These are phyloP conservation scores for Syngnathus typhle DNA, from an alignment of 2,113 vertebrate species.

Conservation along the genomic window DNA sequence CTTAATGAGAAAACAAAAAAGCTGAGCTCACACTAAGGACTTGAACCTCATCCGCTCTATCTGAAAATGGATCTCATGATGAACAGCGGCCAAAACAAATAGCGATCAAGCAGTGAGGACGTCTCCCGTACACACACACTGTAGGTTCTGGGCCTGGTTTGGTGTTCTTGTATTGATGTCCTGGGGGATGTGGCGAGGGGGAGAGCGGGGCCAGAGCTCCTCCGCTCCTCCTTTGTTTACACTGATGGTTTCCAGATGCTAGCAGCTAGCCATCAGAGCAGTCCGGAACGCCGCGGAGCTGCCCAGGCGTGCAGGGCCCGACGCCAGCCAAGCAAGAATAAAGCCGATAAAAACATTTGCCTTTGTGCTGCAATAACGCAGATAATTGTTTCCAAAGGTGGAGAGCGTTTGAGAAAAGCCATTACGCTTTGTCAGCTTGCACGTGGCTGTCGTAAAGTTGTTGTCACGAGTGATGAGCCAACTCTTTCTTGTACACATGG, in stretches of 20 bases:
- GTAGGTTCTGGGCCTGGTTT: slow-evolving; percentile 57
- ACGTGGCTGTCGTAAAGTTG: slow-evolving; percentile 6
- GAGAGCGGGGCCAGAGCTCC: slow-evolving; percentile 76
- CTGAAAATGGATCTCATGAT: slow-evolving; percentile 60
- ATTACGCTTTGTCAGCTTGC: slow-evolving; percentile 35
- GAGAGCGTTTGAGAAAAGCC: slow-evolving; percentile 17
- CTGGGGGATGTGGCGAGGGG: slow-evolving; percentile 72
- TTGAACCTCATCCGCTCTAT: slow-evolving; percentile 49
- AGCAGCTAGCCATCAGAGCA: slow-evolving; percentile 62
- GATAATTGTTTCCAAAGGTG: slow-evolving; percentile 35
- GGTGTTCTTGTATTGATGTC: slow-evolving; percentile 80
- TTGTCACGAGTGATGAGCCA: slow-evolving; percentile 4
- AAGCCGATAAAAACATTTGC: slow-evolving; percentile 71
- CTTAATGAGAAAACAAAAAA: slow-evolving; percentile 67
- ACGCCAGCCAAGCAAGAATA: slow-evolving; percentile 56
- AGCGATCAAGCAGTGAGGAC: slow-evolving; percentile 73
- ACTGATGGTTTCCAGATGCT: slow-evolving; percentile 95
- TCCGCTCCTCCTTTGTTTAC: slow-evolving; percentile 88
- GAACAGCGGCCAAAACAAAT: slow-evolving; percentile 77
- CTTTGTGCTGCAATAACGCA: slow-evolving; percentile 52
- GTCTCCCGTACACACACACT: slow-evolving; percentile 1
- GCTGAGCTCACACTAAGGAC: slow-evolving; percentile 52
- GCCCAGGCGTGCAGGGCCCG: slow-evolving; percentile 72
- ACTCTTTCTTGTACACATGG: slow-evolving; percentile 21
- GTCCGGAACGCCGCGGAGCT: slow-evolving; percentile 62